These are phyloP conservation scores for Theocolax elegans DNA, from an alignment of 1,140 invertebrate species.

Conservation along the genomic window DNA sequence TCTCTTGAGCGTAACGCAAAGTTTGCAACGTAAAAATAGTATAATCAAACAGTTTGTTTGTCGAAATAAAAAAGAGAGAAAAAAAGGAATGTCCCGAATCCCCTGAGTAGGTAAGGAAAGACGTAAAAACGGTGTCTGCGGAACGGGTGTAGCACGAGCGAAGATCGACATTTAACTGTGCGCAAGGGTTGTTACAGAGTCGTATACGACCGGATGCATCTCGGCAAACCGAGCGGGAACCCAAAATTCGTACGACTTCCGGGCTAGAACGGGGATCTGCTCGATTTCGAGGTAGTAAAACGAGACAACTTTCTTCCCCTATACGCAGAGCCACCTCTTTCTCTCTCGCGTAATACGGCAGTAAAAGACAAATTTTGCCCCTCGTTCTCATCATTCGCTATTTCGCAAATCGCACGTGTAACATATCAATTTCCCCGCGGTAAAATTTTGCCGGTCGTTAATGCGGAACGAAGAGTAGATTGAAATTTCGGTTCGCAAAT, in stretches of 20 bases:
- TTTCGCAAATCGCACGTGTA: slow-evolving; percentile 1
- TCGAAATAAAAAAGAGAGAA: no score
- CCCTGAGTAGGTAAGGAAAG: no score
- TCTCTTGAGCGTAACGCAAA: no score
- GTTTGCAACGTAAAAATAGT: no score
- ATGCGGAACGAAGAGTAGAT: slow-evolving; percentile 1
- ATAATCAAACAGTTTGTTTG: no score
- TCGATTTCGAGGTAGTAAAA: slow-evolving; percentile 55
- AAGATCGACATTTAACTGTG: slow-evolving; percentile 23
- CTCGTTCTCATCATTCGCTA: not conserved
- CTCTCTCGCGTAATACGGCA: slow-evolving; percentile 12
- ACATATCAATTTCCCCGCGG: not conserved
- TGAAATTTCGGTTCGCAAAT: slow-evolving; percentile 32
- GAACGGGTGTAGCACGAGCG: not conserved
- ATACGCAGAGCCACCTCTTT: not conserved
- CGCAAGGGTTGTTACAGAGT: slow-evolving; percentile 24
- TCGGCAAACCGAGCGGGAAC: slow-evolving; percentile 50
- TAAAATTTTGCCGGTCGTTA: not conserved
- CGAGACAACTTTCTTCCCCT: slow-evolving; percentile 47
- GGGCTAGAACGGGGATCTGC: slow-evolving; percentile 33
- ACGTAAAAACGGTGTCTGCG: no score
- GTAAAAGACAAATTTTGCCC: slow-evolving; percentile 12
- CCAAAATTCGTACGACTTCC: slow-evolving; percentile 47
- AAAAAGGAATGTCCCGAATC: no score
- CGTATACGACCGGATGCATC: slow-evolving; percentile 48